Evolutionary conservation across 1,140 invertebrate genomes (phyloP).

Genomic region (Hydropsyche tenuis): DNA sequence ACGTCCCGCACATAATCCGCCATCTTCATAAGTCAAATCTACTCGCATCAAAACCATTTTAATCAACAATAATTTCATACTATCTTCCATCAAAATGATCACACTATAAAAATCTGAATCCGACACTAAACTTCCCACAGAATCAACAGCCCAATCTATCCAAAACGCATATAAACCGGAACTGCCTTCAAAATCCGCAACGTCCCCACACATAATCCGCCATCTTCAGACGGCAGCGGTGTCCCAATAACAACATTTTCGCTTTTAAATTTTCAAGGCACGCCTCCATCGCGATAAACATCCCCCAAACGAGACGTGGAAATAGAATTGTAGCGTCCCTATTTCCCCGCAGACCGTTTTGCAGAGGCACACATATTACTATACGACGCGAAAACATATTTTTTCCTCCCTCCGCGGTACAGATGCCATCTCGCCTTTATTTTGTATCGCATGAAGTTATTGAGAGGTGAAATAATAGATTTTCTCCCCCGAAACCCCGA

Average conservation of each 20-base stretch:
- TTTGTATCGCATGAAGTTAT: constrained; percentile 31
- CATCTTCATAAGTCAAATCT: too few species aligned
- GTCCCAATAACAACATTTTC: constrained; percentile 21
- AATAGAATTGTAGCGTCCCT: constrained; percentile 1
- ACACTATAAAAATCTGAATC: too few species aligned
- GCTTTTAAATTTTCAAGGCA: constrained; percentile 15
- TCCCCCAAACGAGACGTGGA: constrained; percentile 8
- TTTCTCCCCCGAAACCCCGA: background rate
- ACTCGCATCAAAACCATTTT: too few species aligned
- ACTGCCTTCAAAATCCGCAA: too few species aligned
- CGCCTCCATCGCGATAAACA: constrained; percentile 16
- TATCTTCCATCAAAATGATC: too few species aligned
- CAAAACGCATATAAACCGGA: too few species aligned
- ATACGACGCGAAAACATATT: background rate
- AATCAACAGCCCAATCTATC: too few species aligned
- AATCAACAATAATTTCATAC: too few species aligned
- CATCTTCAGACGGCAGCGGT: too few species aligned
- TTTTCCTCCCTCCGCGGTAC: background rate
- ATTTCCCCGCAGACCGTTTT: constrained; percentile 30
- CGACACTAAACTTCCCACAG: too few species aligned
- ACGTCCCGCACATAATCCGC: too few species aligned
- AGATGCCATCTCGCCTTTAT: constrained; percentile 29
- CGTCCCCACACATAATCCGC: too few species aligned
- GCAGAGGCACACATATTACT: background rate
- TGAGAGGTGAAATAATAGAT: constrained; percentile 37